These are phyloP conservation scores for Tryphoninae sp. DNA, from an alignment of 2,888 invertebrate genomes.

Conservation along the genomic window DNA sequence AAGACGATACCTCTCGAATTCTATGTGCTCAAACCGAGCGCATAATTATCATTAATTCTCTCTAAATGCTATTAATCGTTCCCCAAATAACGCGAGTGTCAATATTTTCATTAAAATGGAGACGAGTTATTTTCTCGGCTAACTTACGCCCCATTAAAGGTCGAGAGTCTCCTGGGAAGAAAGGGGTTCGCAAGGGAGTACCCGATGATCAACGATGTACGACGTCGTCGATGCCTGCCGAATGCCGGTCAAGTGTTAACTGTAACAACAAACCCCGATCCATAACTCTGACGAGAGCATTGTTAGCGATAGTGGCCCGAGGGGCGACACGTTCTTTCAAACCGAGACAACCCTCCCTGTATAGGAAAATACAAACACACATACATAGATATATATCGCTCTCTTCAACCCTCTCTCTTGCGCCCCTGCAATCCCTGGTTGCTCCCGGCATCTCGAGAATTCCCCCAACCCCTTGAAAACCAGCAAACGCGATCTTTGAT, in stretches of 20 bases:
- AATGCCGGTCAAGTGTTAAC: constrained; percentile 75
- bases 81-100: not conserved
- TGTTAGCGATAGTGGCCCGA: constrained; percentile 49
- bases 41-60: not conserved
- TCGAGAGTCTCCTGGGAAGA: constrained; percentile 54
- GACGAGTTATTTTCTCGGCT: constrained; percentile 47
- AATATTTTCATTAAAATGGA: constrained; percentile 51
- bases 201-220: constrained; percentile 15
- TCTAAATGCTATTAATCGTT: not conserved
- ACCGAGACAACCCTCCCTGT: constrained; percentile 45
- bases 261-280: constrained; percentile 73
- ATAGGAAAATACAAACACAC: not conserved
- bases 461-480: constrained; percentile 23
- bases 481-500: constrained; percentile 13
- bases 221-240: constrained; percentile 51
- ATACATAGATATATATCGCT: not conserved
- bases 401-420: constrained; percentile 45
- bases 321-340: constrained; percentile 34
- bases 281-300: constrained; percentile 63
- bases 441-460: constrained; percentile 30
- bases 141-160: constrained; percentile 49
- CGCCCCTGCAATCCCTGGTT: not conserved
- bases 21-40: not conserved
- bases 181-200: constrained; percentile 47
- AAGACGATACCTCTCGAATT: not conserved